A percentile compares a stretch with the other conserved stretches of the same genome.
phyloP scores from a whole-genome alignment of 2,113 vertebrate species.

The Chloropsis hardwickii region DNA sequence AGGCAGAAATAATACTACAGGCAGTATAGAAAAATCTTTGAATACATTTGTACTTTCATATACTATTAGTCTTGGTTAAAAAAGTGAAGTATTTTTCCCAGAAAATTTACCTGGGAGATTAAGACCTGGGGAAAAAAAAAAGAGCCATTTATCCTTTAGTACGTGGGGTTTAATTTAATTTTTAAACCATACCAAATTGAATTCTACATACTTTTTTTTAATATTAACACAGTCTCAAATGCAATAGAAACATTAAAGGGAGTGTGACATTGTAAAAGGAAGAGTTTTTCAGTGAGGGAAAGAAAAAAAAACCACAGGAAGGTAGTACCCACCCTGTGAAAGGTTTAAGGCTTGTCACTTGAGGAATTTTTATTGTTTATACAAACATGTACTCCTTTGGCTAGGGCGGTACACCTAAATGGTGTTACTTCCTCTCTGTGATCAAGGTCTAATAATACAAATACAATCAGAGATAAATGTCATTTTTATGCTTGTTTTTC shows the following conservation, averaged over 20 bases:
- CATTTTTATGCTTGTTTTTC: conserved; percentile 6
- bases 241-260: background rate
- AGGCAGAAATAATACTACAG: background rate
- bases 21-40: background rate
- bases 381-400: background rate
- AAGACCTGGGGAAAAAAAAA: background rate
- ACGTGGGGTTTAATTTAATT: background rate
- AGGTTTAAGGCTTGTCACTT: background rate
- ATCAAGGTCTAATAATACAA: background rate
- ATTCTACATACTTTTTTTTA: background rate
- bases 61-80: background rate
- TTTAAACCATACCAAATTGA: background rate
- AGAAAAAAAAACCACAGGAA: background rate
- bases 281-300: background rate
- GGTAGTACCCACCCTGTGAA: background rate
- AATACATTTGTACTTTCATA: background rate
- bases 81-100: background rate
- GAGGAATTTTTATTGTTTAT: background rate
- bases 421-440: background rate
- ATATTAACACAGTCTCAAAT: background rate
- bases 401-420: background rate
- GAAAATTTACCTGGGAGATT: background rate
- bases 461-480: conserved; percentile 23
- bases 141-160: background rate
- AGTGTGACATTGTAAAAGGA: background rate